phyloP scores from a whole-genome alignment of 2,797 vertebrate genomes.

The Gymnothorax javanicus region DNA sequence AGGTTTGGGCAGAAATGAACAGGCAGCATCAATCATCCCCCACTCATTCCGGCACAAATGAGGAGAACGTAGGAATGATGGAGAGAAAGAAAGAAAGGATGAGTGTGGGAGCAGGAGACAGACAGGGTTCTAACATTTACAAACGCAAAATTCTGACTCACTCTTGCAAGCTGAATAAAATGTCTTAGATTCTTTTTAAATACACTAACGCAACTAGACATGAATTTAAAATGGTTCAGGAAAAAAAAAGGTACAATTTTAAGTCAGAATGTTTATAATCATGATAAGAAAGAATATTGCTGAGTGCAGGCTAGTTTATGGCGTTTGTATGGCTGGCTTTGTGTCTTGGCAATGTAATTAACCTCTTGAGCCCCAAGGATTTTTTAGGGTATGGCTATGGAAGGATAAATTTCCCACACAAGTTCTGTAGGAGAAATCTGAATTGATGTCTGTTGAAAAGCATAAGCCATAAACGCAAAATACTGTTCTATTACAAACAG shows the following conservation, averaged over 20 bases:
- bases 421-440: too few relatives aligned
- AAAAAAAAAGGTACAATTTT: neutral
- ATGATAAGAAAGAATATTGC: neutral
- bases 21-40: neutral
- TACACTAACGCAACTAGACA: neutral
- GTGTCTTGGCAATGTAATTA: neutral
- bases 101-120: conserved; percentile 4
- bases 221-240: neutral
- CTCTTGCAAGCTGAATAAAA: neutral
- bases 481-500: too few relatives aligned
- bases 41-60: neutral
- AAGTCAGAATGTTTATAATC: neutral
- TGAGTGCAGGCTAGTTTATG: neutral
- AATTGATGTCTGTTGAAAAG: too few relatives aligned
- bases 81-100: neutral
- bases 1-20: neutral
- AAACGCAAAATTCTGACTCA: neutral
- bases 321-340: neutral
- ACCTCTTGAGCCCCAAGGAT: neutral
- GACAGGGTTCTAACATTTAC: neutral
- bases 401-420: too few relatives aligned
- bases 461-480: too few relatives aligned
- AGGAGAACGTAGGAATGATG: neutral
- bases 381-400: too few relatives aligned
- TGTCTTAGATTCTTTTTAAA: neutral